These are phyloP conservation scores for Syngnathus rostellatus DNA, from an alignment of 2,797 vertebrate genomes.

Conservation along the genomic window DNA sequence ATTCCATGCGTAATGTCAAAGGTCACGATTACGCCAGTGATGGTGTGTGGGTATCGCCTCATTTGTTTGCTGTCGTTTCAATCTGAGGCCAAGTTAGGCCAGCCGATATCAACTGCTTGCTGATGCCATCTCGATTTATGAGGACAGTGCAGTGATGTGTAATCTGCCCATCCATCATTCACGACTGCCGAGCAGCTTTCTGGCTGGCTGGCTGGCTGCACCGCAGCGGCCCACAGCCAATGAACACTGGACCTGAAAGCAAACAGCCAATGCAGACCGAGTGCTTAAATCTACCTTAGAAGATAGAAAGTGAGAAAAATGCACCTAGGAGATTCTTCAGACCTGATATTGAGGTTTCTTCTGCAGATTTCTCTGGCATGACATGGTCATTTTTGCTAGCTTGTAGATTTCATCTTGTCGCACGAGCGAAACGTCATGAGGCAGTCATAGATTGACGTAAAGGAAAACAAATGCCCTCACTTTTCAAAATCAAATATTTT, in stretches of 20 bases:
- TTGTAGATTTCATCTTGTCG: too few species aligned
- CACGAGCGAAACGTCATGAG: too few species aligned
- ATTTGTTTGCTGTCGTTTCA: background rate
- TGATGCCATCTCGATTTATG: background rate
- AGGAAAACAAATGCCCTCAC: too few species aligned
- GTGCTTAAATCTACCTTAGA: constrained; percentile 29
- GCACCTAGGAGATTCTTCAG: too few species aligned
- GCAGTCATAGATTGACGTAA: too few species aligned
- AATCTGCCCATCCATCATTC: constrained; percentile 70
- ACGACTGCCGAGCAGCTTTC: constrained; percentile 47
- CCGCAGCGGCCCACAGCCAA: constrained; percentile 51
- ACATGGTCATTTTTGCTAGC: too few species aligned
- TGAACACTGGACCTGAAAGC: constrained; percentile 38
- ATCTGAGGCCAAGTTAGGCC: background rate
- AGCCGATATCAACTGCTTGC: background rate
- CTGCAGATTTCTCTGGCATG: too few species aligned
- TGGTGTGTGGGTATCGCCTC: background rate
- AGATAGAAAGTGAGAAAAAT: constrained; percentile 11
- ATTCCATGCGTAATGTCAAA: background rate
- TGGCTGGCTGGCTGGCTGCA: constrained; percentile 56
- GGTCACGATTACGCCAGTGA: background rate
- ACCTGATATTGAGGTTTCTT: background rate
- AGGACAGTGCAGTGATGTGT: constrained; percentile 28
- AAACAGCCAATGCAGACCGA: constrained; percentile 35
- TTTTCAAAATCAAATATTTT: too few species aligned